Base-by-base conservation (phyloP, 2,888 invertebrate species). In the Imbricaverruca yamaguchii region DNA sequence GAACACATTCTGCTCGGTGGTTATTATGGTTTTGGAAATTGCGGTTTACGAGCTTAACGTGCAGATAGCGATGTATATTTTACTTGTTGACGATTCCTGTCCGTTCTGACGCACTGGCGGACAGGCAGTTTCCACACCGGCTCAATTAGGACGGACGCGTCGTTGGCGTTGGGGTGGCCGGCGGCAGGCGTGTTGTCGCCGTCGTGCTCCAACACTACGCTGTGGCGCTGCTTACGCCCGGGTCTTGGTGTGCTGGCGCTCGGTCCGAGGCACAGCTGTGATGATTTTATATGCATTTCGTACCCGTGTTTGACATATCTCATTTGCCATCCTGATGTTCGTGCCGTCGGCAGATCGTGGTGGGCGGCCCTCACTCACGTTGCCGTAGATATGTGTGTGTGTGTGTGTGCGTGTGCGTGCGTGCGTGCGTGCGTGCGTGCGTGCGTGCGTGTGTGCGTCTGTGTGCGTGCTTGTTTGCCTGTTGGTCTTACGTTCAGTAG, bases 221-320 rank as follows among this genome's bases (percentile, higher is more conserved):
- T 39, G 39, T 39, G 39, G 39, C 39, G 39, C 39, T 39, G 4
- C 39, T 39, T 39, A 39, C 39, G 39, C 39, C 39, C 39, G 39
- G 39, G 2, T 39, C 39, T 39, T 39, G 2, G 39, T 39, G 39
- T 39, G 39, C 39, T 39, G 39, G 39, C 1, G 39, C 39, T 39
- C 39, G 39, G 39, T 39, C 39, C 2, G 4, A 39, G 39, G 39
- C 39, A 7, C 12, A 74, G 74, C 74, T 74, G 74, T 74, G 74
- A 74, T 74, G 74, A 74, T 74, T 74, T 74, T 74, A 74, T 74
- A 74, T 23, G 55, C 74, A 74, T 74, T 74, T 74, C 74, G 18
- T 55, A 53, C 9, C 55, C 21, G 55, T 74, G 55, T 55, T 53
- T 21, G 23, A 74, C 23, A 67, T 74, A 55, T 74, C 74, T 74